phyloP scores from a whole-genome alignment of 2,113 vertebrate genomes.

The Motacilla tschutschensis region DNA sequence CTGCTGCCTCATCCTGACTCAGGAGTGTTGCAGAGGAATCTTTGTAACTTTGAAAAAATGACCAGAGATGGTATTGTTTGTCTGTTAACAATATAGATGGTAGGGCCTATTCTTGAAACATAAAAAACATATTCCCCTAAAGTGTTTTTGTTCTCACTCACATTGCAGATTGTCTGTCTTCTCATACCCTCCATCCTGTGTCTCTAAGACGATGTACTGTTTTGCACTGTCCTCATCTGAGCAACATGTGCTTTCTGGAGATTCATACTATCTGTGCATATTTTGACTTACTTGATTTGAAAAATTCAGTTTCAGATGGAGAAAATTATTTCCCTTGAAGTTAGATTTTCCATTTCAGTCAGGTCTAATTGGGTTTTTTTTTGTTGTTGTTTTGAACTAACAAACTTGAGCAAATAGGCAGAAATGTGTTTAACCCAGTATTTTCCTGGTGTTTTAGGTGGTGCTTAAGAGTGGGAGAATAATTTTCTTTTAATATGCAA shows the following conservation, averaged over 20 bases:
- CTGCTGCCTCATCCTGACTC: not conserved
- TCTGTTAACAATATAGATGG: not conserved
- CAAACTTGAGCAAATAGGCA: not conserved
- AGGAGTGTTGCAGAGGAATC: not conserved
- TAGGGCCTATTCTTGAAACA: not conserved
- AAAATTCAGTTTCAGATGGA: not conserved
- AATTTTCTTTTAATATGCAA: not conserved
- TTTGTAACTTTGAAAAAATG: not conserved
- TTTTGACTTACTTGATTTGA: not conserved
- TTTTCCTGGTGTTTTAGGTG: not conserved
- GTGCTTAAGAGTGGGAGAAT: not conserved
- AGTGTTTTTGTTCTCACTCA: not conserved
- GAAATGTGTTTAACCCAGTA: not conserved
- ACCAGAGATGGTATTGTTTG: not conserved
- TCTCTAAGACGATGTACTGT: accelerated
- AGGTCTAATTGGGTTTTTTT: not conserved
- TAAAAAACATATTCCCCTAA: not conserved
- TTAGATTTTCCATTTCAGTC: not conserved
- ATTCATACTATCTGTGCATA: not conserved
- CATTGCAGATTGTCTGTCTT: not conserved
- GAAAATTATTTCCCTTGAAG: not conserved
- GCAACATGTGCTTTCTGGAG: not conserved
- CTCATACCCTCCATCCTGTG: not conserved
- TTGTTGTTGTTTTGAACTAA: not conserved
- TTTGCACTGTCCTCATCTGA: not conserved